Conservation (phyloP, 2,797 vertebrate genomes). For the Sebastiscus albofasciatus region DNA sequence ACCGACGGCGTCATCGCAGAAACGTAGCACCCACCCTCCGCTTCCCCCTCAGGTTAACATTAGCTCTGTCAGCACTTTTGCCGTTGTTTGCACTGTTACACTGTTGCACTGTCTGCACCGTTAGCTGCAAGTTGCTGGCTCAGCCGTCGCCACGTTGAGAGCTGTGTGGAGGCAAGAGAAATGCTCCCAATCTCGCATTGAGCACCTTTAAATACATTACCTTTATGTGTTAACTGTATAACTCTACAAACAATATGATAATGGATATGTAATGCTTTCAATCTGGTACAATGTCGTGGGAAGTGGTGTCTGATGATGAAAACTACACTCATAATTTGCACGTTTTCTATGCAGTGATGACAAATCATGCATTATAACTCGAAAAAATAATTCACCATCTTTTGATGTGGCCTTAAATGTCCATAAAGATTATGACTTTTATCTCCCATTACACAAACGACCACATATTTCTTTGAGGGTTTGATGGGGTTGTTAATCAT, state of each 20-base stretch:
- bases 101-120: too few relatives aligned
- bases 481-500: constrained; percentile 18
- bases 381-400: constrained; percentile 13
- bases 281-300: neutral
- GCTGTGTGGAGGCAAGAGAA: rapidly evolving
- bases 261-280: neutral
- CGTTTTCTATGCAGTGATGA: neutral
- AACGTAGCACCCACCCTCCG: too few relatives aligned
- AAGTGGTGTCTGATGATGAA: neutral
- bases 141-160: too few relatives aligned
- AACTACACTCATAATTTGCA: neutral
- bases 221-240: neutral
- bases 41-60: too few relatives aligned
- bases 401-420: constrained; percentile 6
- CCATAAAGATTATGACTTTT: constrained; percentile 8
- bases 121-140: too few relatives aligned
- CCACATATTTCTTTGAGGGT: constrained; percentile 9
- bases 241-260: neutral
- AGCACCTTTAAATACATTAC: neutral
- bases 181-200: too few relatives aligned
- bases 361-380: constrained; percentile 1
- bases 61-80: too few relatives aligned
- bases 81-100: too few relatives aligned
- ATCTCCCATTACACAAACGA: constrained; percentile 11
- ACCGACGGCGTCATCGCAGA: too few relatives aligned